These are phyloP conservation scores for Polydrusus tereticollis DNA, from an alignment of 2,888 invertebrate species.

Conservation along the genomic window DNA sequence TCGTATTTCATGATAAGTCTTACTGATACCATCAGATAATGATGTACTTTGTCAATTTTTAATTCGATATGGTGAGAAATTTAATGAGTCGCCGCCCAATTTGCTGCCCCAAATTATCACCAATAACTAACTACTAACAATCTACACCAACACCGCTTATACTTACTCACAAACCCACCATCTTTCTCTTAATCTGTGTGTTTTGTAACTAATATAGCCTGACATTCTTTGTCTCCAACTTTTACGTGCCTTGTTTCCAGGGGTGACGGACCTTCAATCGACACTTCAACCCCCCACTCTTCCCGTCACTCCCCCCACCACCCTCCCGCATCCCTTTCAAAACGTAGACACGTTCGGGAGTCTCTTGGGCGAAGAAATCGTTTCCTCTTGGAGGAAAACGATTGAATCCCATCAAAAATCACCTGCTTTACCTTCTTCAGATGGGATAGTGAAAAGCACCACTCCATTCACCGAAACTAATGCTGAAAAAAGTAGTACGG, in stretches of 20 bases:
- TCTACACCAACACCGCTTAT: background rate
- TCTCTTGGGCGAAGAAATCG: constrained; percentile 85
- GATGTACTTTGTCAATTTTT: too few species aligned
- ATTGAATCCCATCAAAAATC: constrained; percentile 69
- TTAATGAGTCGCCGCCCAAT: too few species aligned
- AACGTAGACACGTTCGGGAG: constrained; percentile 81
- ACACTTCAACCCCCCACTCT: constrained; percentile 52
- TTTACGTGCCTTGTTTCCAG: constrained; percentile 54
- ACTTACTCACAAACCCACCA: background rate
- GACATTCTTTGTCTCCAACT: constrained; percentile 15
- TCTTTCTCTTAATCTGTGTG: background rate
- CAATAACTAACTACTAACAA: background rate
- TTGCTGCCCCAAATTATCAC: background rate
- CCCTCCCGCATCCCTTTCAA: constrained; percentile 72
- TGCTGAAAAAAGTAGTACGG: constrained; percentile 64
- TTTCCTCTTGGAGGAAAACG: constrained; percentile 82
- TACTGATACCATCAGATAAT: too few species aligned
- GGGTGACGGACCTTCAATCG: constrained; percentile 56
- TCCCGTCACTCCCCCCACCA: constrained; percentile 63
- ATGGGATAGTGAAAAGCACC: constrained; percentile 64
- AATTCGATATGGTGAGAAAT: too few species aligned
- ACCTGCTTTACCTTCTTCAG: constrained; percentile 57
- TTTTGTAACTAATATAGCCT: background rate
- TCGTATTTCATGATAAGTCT: too few species aligned
- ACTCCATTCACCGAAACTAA: constrained; percentile 67